Percentiles rank a stretch among this genome's conserved stretches.
Evolutionary conservation across 2,888 invertebrate genomes (phyloP).

Genomic region (Torymus auratus): DNA sequence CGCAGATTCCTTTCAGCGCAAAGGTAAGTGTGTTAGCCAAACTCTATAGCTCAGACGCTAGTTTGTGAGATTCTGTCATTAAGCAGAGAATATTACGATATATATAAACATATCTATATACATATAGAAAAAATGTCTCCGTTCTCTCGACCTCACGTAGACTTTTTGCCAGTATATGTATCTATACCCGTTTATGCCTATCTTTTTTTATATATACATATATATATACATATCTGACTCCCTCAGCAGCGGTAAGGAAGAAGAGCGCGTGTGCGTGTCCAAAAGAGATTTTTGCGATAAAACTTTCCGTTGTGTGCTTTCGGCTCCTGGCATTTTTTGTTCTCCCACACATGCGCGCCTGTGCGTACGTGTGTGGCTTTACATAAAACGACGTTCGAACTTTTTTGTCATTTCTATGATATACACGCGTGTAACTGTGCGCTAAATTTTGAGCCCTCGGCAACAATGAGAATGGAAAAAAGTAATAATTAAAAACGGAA

Average conservation of each 20-base stretch:
- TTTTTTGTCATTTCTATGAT: no score
- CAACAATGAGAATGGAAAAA: no score
- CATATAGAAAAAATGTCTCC: conserved; percentile 55
- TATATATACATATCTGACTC: conserved; percentile 3
- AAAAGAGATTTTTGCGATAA: conserved; percentile 50
- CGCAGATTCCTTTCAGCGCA: conserved; percentile 68
- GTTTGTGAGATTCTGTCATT: conserved; percentile 29
- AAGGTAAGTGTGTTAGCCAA: conserved; percentile 73
- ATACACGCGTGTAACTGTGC: no score
- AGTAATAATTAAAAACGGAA: conserved; percentile 54
- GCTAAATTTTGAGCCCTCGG: no score
- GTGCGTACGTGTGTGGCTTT: neutral
- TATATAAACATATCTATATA: neutral
- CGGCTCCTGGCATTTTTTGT: neutral
- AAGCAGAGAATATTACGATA: conserved; percentile 15
- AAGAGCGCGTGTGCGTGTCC: conserved; percentile 53
- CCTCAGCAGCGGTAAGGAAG: conserved; percentile 44
- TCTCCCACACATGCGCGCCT: neutral
- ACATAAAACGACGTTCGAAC: neutral
- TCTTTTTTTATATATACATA: neutral
- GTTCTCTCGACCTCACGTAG: conserved; percentile 58
- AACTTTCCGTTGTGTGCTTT: conserved; percentile 48
- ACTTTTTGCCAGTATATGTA: conserved; percentile 37
- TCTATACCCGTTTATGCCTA: neutral
- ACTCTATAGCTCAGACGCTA: conserved; percentile 50